These are phyloP conservation scores for Semaprochilodus insignis DNA, from an alignment of 2,797 vertebrate species.

Conservation along the genomic window DNA sequence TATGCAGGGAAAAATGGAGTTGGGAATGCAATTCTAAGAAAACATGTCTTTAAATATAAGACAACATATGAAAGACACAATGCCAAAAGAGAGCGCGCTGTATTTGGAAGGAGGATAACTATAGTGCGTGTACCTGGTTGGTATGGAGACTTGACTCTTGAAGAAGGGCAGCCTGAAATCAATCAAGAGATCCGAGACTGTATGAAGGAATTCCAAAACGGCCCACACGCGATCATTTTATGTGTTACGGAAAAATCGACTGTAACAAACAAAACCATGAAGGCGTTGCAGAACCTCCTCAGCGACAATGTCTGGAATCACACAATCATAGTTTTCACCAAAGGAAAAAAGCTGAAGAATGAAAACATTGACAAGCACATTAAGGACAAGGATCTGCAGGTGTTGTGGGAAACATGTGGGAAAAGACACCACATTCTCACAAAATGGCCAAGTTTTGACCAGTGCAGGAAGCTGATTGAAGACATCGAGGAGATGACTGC, in stretches of 20 bases:
- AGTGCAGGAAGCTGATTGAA: not conserved
- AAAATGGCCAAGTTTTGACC: not conserved
- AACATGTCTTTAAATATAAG: not conserved
- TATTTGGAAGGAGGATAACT: slow-evolving; percentile 3
- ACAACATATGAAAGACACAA: not conserved
- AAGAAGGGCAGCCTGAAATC: not conserved
- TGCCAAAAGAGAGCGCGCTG: not conserved
- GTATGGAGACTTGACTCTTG: not conserved
- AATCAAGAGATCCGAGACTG: slow-evolving; percentile 2
- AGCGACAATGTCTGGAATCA: slow-evolving; percentile 1
- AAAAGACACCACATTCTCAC: not conserved
- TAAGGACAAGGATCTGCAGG: not conserved
- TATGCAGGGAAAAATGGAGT: slow-evolving; percentile 10
- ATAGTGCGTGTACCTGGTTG: slow-evolving; percentile 4
- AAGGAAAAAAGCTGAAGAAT: not conserved
- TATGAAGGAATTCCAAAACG: slow-evolving; percentile 5
- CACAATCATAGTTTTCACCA: not conserved
- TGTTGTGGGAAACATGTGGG: not conserved
- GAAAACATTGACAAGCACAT: not conserved
- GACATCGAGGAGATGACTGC: not conserved
- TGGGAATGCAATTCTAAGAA: not conserved
- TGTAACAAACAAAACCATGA: not conserved
- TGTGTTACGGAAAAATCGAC: not conserved
- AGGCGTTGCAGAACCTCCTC: not conserved
- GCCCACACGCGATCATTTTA: not conserved